phyloP scores from a whole-genome alignment of 2,888 invertebrate genomes.

The Ophion ventricosus region DNA sequence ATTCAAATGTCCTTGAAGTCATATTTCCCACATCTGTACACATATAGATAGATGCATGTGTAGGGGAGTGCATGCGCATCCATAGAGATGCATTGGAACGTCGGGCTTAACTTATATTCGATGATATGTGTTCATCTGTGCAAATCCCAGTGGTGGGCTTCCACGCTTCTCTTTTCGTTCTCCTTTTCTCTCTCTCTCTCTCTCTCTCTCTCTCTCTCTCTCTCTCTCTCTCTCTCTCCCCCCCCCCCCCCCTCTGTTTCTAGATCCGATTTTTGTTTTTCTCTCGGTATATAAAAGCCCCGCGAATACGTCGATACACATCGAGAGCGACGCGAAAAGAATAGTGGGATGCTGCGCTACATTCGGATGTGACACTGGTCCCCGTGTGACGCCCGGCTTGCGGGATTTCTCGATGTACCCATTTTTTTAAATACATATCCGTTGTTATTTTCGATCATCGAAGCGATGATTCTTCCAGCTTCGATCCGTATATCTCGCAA shows the following conservation, averaged over 20 bases:
- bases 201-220: not conserved
- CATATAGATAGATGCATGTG: not conserved
- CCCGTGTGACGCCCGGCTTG: slow-evolving; percentile 16
- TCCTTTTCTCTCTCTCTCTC: not conserved
- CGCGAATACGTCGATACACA: slow-evolving; percentile 48
- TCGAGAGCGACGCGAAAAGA: slow-evolving; percentile 50
- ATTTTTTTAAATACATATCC: slow-evolving; percentile 24
- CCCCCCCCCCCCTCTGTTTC: too few species aligned
- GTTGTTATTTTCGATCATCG: slow-evolving; percentile 45
- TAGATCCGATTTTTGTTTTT: not conserved
- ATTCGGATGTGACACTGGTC: slow-evolving; percentile 35
- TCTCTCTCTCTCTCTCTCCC: not conserved
- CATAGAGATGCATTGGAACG: not conserved
- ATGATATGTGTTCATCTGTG: slow-evolving; percentile 40
- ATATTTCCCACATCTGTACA: not conserved
- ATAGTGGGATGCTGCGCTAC: slow-evolving; percentile 7
- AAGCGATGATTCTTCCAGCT: slow-evolving; percentile 56
- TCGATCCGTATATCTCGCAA: slow-evolving; percentile 6
- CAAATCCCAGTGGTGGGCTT: slow-evolving; percentile 46
- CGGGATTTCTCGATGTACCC: slow-evolving; percentile 12
- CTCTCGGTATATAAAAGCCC: slow-evolving; percentile 27
- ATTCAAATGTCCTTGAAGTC: not conserved
- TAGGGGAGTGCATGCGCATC: not conserved
- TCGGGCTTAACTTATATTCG: slow-evolving; percentile 19
- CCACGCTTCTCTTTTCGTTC: not conserved